A percentile compares a stretch with the other conserved stretches of the same genome.
phyloP scores from a whole-genome alignment of 2,113 vertebrate genomes.

The Hypanus sabinus region DNA sequence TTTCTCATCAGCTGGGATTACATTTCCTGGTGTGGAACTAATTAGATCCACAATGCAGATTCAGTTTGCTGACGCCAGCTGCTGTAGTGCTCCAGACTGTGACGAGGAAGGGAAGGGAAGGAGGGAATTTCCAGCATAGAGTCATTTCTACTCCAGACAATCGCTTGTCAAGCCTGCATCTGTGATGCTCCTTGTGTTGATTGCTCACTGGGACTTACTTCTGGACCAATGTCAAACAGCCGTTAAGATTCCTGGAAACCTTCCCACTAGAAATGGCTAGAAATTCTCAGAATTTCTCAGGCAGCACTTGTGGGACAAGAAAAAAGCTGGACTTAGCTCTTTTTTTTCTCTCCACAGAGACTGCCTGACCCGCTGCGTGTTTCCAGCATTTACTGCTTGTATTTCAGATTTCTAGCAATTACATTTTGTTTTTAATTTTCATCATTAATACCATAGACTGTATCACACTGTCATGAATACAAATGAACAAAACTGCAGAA shows the following conservation, averaged over 20 bases:
- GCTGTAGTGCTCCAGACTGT: not conserved
- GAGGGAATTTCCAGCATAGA: not conserved
- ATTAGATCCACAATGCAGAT: not conserved
- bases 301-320: too few species aligned
- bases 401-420: too few species aligned
- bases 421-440: too few species aligned
- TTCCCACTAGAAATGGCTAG: too few species aligned
- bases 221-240: not conserved
- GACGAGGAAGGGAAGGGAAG: not conserved
- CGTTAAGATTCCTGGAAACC: too few species aligned
- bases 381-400: too few species aligned
- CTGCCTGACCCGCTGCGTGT: too few species aligned
- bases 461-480: not conserved
- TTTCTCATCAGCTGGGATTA: not conserved
- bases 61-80: not conserved
- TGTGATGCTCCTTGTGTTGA: not conserved
- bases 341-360: too few species aligned
- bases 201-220: not conserved
- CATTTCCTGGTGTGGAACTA: not conserved
- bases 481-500: not conserved
- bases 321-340: too few species aligned
- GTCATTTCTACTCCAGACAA: not conserved
- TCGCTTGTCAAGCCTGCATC: not conserved
- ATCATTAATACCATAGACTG: not conserved
- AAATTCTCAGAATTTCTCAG: too few species aligned